Percentiles rank a stretch among this genome's conserved stretches.
Evolutionary conservation across 2,888 invertebrate genomes (phyloP).

Genomic region (Scaptomyza reducta): DNA sequence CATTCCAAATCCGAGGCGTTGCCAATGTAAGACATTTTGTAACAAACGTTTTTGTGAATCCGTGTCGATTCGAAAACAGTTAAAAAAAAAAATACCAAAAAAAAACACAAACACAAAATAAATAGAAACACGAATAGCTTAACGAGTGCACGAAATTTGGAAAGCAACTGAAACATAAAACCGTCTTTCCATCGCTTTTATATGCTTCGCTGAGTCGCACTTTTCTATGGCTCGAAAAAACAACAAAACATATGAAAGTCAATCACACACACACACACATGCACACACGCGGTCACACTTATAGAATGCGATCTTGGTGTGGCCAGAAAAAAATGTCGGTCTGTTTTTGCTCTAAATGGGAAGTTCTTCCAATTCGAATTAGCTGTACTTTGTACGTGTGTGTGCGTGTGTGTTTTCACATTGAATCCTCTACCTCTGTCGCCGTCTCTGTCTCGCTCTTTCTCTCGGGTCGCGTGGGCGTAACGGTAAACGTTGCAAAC

Average conservation of each 20-base stretch:
- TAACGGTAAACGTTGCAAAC: conserved; percentile 6
- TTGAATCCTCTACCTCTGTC: neutral
- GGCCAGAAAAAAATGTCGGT: conserved; percentile 57
- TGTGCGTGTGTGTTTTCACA: neutral
- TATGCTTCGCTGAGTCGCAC: conserved; percentile 57
- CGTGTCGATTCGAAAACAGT: conserved; percentile 7
- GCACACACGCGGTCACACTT: conserved; percentile 7
- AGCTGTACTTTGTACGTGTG: conserved; percentile 9
- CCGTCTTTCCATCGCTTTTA: conserved; percentile 62
- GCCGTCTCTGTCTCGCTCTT: too few species aligned
- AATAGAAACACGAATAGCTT: conserved; percentile 2
- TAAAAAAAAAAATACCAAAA: neutral
- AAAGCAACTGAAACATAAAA: conserved; percentile 70
- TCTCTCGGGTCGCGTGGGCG: conserved; percentile 53
- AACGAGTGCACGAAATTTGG: conserved; percentile 60
- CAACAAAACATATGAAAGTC: conserved; percentile 53
- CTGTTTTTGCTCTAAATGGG: conserved; percentile 67
- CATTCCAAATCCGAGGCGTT: conserved; percentile 83
- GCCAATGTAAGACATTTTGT: conserved; percentile 83
- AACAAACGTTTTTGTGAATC: neutral
- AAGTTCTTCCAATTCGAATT: conserved; percentile 75
- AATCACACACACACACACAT: conserved; percentile 35
- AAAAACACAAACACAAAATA: neutral
- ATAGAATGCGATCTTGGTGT: conserved; percentile 57
- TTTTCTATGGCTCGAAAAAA: conserved; percentile 40